phyloP scores from a whole-genome alignment of 2,888 invertebrate species.

The Lydus trimaculatus region DNA sequence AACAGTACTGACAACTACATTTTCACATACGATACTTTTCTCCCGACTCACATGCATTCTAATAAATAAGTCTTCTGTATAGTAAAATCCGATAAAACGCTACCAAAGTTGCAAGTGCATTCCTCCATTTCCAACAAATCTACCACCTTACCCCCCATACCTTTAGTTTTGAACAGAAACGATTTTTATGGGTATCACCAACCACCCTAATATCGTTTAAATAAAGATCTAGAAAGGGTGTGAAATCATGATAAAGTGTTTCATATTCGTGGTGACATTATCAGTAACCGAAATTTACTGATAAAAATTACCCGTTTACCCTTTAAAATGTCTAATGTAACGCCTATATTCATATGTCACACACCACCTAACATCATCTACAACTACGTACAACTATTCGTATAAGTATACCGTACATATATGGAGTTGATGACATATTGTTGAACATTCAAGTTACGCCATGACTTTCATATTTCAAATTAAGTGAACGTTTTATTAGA shows the following conservation, averaged over 20 bases:
- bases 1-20: neutral
- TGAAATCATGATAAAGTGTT: conserved; percentile 45
- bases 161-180: conserved; percentile 30
- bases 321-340: conserved; percentile 45
- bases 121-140: conserved; percentile 1
- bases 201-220: neutral
- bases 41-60: too few species aligned
- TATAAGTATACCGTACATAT: conserved; percentile 48
- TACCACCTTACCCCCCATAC: conserved; percentile 17
- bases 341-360: conserved; percentile 52
- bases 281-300: conserved; percentile 40
- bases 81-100: conserved; percentile 24
- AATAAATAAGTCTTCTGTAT: neutral
- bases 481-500: conserved; percentile 49
- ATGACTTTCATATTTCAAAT: conserved; percentile 50
- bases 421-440: conserved; percentile 52
- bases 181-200: neutral
- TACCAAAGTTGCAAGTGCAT: conserved; percentile 13
- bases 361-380: conserved; percentile 27
- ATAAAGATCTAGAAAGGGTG: conserved; percentile 10
- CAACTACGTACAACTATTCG: conserved; percentile 20
- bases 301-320: conserved; percentile 48
- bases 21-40: neutral
- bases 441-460: conserved; percentile 45
- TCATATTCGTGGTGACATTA: conserved; percentile 44